Conservation (phyloP, 2,888 invertebrate genomes). For the Cheilosia urbana region DNA sequence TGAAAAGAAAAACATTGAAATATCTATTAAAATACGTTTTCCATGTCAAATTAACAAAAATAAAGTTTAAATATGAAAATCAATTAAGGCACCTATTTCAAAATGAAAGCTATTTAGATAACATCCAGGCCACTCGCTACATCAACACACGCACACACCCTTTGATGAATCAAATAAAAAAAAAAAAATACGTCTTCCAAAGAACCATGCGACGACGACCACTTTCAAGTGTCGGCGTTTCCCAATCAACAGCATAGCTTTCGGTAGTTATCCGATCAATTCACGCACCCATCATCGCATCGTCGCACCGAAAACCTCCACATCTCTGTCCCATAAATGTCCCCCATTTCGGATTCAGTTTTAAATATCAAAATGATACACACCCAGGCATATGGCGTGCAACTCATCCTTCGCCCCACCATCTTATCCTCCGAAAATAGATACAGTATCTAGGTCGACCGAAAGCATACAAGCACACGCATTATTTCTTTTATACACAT, state of each 20-base stretch:
- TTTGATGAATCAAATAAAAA: conserved; percentile 18
- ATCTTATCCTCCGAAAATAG: conserved; percentile 58
- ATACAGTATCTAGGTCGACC: conserved; percentile 68
- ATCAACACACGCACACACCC: conserved; percentile 22
- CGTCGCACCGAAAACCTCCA: conserved; percentile 22
- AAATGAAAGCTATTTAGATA: conserved; percentile 35
- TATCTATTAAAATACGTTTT: conserved; percentile 12
- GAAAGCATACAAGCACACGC: conserved; percentile 44
- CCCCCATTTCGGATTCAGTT: conserved; percentile 11
- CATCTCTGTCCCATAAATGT: conserved; percentile 29
- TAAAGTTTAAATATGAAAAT: conserved; percentile 5
- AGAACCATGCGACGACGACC: conserved; percentile 3
- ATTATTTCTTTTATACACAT: conserved; percentile 34
- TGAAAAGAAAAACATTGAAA: conserved; percentile 38
- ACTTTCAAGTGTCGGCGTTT: conserved; percentile 61
- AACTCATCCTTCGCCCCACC: conserved; percentile 16
- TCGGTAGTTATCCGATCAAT: conserved; percentile 43
- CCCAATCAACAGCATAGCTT: conserved; percentile 50
- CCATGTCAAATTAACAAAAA: background rate
- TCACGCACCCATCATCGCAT: conserved; percentile 63
- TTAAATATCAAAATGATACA: conserved; percentile 49
- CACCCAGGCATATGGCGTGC: conserved; percentile 25
- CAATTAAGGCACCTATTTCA: conserved; percentile 16
- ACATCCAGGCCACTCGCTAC: background rate
- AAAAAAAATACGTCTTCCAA: background rate